Conservation (phyloP, 2,113 vertebrate genomes). For the Gadus macrocephalus region DNA sequence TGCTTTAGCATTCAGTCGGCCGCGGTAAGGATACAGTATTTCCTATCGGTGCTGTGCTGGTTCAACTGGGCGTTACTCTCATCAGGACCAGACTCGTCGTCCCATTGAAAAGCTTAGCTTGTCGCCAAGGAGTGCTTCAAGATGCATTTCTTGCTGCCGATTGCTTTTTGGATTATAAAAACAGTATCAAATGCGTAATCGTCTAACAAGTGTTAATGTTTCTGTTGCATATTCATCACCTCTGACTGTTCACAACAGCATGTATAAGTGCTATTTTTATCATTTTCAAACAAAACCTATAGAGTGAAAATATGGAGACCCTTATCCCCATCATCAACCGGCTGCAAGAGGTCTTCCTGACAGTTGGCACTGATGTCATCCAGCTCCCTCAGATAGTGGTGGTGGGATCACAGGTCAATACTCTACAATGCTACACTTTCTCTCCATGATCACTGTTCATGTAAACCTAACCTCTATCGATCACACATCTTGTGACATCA, state of each 20-base stretch:
- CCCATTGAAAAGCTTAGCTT: background rate
- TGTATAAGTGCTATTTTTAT: no score
- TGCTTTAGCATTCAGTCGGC: no score
- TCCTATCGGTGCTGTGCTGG: no score
- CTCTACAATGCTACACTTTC: background rate
- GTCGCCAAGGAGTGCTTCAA: background rate
- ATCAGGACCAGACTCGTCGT: slow-evolving; percentile 51
- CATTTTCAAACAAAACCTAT: background rate
- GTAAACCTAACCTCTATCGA: background rate
- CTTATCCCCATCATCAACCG: slow-evolving; percentile 79
- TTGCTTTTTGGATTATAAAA: background rate
- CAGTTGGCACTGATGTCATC: slow-evolving; percentile 72
- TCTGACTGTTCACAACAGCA: no score
- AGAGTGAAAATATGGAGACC: slow-evolving; percentile 66
- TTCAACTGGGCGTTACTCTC: slow-evolving; percentile 36
- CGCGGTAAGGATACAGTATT: no score
- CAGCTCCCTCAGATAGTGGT: slow-evolving; percentile 79
- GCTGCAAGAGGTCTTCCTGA: slow-evolving; percentile 79
- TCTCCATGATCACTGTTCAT: background rate
- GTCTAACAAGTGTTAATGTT: no score
- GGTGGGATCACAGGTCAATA: slow-evolving; percentile 73
- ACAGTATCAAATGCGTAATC: background rate
- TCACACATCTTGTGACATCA: no score
- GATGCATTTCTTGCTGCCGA: no score
- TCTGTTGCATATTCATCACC: no score